These are phyloP conservation scores for Drosophila nannoptera DNA, from an alignment of 1,140 invertebrate genomes.

Conservation along the genomic window DNA sequence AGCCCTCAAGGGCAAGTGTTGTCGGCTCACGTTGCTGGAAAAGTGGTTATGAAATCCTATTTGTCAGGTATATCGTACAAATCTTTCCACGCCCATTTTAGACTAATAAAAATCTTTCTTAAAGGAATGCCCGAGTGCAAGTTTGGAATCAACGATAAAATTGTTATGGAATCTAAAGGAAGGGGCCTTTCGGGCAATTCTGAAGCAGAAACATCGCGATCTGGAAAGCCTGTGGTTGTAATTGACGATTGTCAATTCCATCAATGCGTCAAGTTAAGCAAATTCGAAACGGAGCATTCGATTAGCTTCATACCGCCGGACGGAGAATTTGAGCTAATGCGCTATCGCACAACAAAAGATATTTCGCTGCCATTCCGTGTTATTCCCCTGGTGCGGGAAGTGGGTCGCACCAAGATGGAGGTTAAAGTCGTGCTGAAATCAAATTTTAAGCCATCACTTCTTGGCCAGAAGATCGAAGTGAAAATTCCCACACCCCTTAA, in stretches of 20 bases:
- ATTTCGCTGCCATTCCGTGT: conserved; percentile 99
- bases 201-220: conserved; percentile 91
- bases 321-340: conserved; percentile 99
- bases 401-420: conserved; percentile 99
- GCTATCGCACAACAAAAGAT: conserved; percentile 99
- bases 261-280: conserved; percentile 99
- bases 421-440: conserved; percentile 99
- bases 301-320: conserved; percentile 99
- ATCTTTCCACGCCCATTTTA: no score
- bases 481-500: conserved; percentile 99
- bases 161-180: conserved; percentile 99
- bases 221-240: conserved; percentile 96
- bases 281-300: conserved; percentile 99
- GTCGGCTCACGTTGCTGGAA: conserved; percentile 99
- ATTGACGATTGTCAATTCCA: conserved; percentile 99
- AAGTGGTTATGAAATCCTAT: conserved; percentile 99
- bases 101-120: background rate
- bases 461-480: conserved; percentile 99
- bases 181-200: conserved; percentile 84
- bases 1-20: conserved; percentile 99
- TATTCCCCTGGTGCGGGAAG: conserved; percentile 98
- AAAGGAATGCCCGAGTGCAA: conserved; percentile 99
- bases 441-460: conserved; percentile 98
- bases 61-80: conserved; percentile 85
- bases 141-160: conserved; percentile 99